Evolutionary conservation across 2,888 invertebrate species (phyloP), one percentile per base, ranked within the genome.

Genomic region (Anticlea derivata): DNA sequence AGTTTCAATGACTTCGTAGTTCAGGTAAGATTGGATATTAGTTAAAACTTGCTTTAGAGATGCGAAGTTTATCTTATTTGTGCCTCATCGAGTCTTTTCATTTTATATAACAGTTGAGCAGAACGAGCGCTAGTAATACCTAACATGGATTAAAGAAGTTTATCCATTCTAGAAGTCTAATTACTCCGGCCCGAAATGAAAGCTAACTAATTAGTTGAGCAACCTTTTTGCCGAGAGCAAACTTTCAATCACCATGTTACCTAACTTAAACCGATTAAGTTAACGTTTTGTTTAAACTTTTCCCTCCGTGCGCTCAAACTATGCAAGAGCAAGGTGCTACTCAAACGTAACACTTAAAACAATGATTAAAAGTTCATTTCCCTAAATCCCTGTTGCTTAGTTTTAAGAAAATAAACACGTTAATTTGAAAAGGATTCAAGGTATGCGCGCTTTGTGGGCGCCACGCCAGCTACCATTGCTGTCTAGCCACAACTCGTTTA

Each of bases 331-430:
- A 23, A 13, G 31, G 27, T 44, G 46, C 34, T 24, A 33, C 10
- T 30, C 20, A 22, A 53, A 53, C 30, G 30, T 39, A 43, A 48
- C 39, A 26, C 44, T 44, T 53, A 49, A 23, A 22, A n/a, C 48
- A 34, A 34, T 24, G 22, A n/a, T 12, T 30, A 35, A 48, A 44
- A 48, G 53, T 40, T 48, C 48, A 53, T 44, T 44, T 53, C 39
- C 44, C 30, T 26, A 34, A 39, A 23, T 46, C 22, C 41, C 47
- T 43, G 48, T 53, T 48, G 53, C 48, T 45, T 23, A 31, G 31
- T 26, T 34, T 22, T 17, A 24, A 47, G 52, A 43, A 47, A 52
- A 52, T 52, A 52, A 52, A 52, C 52, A 49, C 34, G 39, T 53
- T 41, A 34, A 44, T 48, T 43, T 12, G 6, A 8, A 22, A 44